Base-by-base conservation (phyloP, 92 coral and sea anemone genomes). In the Palythoa heliodiscus region DNA sequence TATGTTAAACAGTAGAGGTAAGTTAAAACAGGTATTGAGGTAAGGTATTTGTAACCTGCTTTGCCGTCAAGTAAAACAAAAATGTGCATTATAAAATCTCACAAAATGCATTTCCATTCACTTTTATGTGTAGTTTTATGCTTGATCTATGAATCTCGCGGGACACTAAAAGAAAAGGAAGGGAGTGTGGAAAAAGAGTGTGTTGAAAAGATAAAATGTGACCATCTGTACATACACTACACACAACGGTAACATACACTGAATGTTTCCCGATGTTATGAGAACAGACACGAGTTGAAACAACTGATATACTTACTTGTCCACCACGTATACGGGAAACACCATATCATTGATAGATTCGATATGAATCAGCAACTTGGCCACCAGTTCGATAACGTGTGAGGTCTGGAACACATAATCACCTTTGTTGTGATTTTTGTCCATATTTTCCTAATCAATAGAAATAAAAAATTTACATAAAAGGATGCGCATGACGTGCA, bases 371-470 rank as follows among this genome's bases (percentile, higher is more conserved):
- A 94, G 60, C 75, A 96, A 86, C 91, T 94, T 94, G 79, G 98
- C 91, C 14, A 96, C 98, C 55, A 96, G 88, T 83, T 96, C 98
- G 70, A 96, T 91, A 76, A 95, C 95, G 86, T 94, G 98, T 71
- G 91, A 90, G 2, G 98, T 96, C 57, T 95, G 96, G 88, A 96
- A 94, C 78, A 94, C 87, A 55, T 92, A 94, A 89, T 96, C 98
- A 10, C 98, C 98, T 86, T 96, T 96, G 69, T 89, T 73, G 88
- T 93, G 93, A 72, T 91, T 91, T 73, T 93, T 93, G 64, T 93
- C 98, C 73, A 90, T 87, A 40, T 86, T 87, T 70, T 95, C 97
- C 97, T 93, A 64, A 16, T 83, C 11, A 60, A 13, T 66, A n/a
- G 71, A 38, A 84, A 69, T 10, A 7, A 73, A 78, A 48, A 38